Conservation (phyloP, 2,888 invertebrate species). For the Drosophila heteroneura region DNA sequence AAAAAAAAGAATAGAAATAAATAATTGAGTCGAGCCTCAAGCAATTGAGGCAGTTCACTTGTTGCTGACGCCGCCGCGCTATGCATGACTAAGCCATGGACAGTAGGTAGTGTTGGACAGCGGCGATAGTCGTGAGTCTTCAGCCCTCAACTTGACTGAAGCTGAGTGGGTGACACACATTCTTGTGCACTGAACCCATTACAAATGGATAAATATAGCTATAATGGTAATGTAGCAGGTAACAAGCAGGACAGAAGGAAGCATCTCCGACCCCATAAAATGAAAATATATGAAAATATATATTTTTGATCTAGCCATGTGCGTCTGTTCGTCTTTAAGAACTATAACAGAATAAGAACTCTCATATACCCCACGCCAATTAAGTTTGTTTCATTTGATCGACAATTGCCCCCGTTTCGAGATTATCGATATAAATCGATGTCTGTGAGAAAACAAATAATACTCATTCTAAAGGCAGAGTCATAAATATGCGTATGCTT, state of each 20-base stretch:
- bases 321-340: neutral
- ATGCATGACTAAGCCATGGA: constrained; percentile 29
- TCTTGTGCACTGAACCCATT: neutral
- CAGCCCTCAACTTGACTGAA: constrained; percentile 14
- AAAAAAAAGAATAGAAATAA: neutral
- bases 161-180: constrained; percentile 15
- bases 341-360: neutral
- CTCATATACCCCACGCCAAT: neutral
- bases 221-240: neutral
- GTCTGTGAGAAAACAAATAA: neutral
- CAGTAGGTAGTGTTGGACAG: constrained; percentile 27
- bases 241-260: too few species aligned
- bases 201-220: neutral
- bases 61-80: constrained; percentile 9
- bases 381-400: neutral
- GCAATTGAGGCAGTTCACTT: constrained; percentile 32
- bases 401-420: neutral
- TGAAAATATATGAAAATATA: neutral
- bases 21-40: constrained; percentile 18
- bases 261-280: neutral
- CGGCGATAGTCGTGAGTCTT: constrained; percentile 4
- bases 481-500: neutral
- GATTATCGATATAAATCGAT: neutral
- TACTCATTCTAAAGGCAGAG: neutral
- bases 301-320: neutral